Base-by-base conservation (phyloP, 1,140 invertebrate genomes). In the Drosophila sturtevanti region DNA sequence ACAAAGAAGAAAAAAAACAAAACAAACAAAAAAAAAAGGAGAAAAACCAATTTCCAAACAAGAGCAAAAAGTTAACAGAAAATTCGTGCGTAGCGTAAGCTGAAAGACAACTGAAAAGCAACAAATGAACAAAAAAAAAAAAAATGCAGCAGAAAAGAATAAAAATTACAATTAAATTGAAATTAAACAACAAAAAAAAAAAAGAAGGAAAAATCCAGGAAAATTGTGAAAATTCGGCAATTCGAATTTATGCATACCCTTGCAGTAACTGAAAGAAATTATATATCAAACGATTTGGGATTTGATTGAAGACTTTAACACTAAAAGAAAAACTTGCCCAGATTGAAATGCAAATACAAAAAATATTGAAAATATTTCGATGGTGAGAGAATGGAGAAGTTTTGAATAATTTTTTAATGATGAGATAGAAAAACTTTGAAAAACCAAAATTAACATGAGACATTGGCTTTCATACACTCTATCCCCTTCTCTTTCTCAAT, bases 101-200 rank as follows among this genome's bases (percentile, higher is more conserved):
- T 48, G 41, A 48, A 21, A 48, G 41, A 48, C 62, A 56, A 55
- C 24, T 48, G 41, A 48, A 77, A 69, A 65, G 55, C 62, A 72
- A 64, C 37, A 64, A 37, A 62, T 3, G 59, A 11, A 68, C n/a
- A 56, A 41, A 14, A 55, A 5, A 44, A 44, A 41, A 14, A 55
- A 10, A 44, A 52, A 37, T 38, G 21, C 12, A 62, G 24, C 6
- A 62, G 14, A 48, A 51, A 60, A 11, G 44, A 61, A 67, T 9
- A 55, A 44, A 27, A 66, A 9, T 56, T 4, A 64, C 52, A 48
- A 18, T 24, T 37, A 48, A 34, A 64, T 59, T 14, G 12, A 72
- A 16, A 38, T 24, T 24, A 2, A 48, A 18, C 0, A 48, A 37
- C 24, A 44, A 62, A 35, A 27, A 37, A 37, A 51, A 11, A 48